Conservation (phyloP, 2,797 vertebrate species). For the Mareca strepera region DNA sequence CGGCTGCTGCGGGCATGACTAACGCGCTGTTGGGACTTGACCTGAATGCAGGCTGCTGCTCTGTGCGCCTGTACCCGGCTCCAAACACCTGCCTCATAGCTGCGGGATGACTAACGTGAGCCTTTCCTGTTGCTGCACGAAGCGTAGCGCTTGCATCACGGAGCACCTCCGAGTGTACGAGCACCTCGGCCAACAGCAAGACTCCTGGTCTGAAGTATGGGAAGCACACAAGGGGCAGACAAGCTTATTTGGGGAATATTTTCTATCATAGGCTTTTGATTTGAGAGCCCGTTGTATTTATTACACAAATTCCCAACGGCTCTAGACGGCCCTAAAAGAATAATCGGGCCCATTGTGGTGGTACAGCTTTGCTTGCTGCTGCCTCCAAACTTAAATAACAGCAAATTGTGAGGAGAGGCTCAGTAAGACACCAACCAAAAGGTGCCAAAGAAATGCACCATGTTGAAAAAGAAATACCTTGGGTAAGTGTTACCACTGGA, state of each 20-base stretch:
- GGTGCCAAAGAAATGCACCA: not conserved
- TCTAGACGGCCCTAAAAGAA: not conserved
- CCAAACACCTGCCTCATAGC: accelerated
- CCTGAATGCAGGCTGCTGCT: not conserved
- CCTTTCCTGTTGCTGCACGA: not conserved
- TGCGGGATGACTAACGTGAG: not conserved
- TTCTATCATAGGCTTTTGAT: not conserved
- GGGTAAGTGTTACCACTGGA: not conserved
- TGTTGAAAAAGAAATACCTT: accelerated
- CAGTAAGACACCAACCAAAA: too few species aligned
- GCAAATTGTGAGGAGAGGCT: not conserved
- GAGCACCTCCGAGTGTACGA: not conserved
- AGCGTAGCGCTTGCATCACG: accelerated
- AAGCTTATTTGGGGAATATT: not conserved
- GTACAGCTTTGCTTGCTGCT: not conserved
- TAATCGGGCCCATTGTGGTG: accelerated
- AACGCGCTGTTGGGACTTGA: not conserved
- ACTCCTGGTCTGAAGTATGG: not conserved
- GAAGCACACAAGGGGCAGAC: not conserved
- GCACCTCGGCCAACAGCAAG: too few species aligned
- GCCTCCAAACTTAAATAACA: not conserved
- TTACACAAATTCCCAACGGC: accelerated
- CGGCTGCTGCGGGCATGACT: not conserved
- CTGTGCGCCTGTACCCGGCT: not conserved
- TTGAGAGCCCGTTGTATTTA: not conserved